Percentiles rank a stretch among this genome's conserved stretches.
These are phyloP conservation scores for Torymus texanus DNA, from an alignment of 2,888 invertebrate genomes.

Conservation along the genomic window DNA sequence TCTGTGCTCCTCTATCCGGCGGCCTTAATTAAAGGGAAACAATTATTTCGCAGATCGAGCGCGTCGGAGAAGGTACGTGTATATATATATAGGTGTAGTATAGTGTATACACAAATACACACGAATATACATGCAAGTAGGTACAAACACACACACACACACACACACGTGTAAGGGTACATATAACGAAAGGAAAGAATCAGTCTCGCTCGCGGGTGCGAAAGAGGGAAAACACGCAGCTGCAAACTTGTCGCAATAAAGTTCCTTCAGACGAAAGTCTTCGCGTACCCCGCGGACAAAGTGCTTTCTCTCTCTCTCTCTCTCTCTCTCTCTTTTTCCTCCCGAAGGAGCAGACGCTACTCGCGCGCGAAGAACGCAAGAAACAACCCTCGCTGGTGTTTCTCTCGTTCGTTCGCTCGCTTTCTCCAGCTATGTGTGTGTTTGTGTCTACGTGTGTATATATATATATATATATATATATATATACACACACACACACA, in stretches of 20 bases:
- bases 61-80: too few species aligned
- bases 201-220: not conserved
- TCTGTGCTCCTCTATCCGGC: not conserved
- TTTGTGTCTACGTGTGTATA: too few species aligned
- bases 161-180: not conserved
- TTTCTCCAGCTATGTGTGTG: too few species aligned
- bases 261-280: constrained; percentile 28
- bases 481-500: too few species aligned
- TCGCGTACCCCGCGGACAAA: not conserved
- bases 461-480: too few species aligned
- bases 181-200: constrained; percentile 1
- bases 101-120: too few species aligned
- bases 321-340: not conserved
- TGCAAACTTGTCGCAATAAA: constrained; percentile 33
- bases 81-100: too few species aligned
- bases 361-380: too few species aligned
- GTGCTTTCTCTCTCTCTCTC: not conserved
- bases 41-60: too few species aligned
- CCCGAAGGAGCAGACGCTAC: too few species aligned
- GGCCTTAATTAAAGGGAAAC: not conserved
- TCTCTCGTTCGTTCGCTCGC: not conserved
- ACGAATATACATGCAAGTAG: too few species aligned
- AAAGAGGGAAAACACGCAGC: not conserved
- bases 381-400: not conserved
- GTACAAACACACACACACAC: too few species aligned